Base-by-base conservation (phyloP, 2,888 invertebrate genomes). In the Exocentrus adspersus region DNA sequence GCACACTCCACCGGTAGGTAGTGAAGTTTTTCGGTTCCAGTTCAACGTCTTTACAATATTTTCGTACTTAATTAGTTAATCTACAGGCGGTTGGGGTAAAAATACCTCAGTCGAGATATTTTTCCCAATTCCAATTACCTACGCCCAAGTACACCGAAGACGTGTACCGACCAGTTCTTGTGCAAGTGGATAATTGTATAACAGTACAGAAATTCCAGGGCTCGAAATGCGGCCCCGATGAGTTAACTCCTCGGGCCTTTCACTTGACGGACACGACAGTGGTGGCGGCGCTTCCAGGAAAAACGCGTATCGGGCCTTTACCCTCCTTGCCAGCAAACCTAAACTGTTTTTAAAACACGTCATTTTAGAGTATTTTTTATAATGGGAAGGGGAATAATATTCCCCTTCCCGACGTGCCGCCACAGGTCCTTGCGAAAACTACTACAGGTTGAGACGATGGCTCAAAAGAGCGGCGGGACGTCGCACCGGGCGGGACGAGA, bases 401-500 rank as follows among this genome's bases (percentile, higher is more conserved):
- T 24, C 7, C 7, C 7, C 24, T 24, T 24, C 41, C n/a, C n/a
- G 2, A 16, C 43, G 16, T 6, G 43, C 16, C 43, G 43, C 43
- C 7, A 16, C 5, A 9, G 12, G 7, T 43, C 54, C 24, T 24
- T 43, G 43, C 43, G 24, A 43, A 54, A 54, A 54, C 43, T 54
- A 54, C 43, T 54, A 54, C 54, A 43, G 53, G 57, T 46, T 46
- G 21, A 30, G 48, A 41, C 19, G 12, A 28, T 19, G 21, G 41
- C 45, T 46, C 32, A 12, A 46, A 45, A 46, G 57, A 21, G 30
- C 45, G 57, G 45, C 57, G 57, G 20, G 58, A 48, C 57, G 56
- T 37, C 58, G 53, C 50, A 48, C 61, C n/a, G n/a, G n/a, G n/a
- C n/a, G n/a, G n/a, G n/a, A n/a, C n/a, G n/a, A n/a, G n/a, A n/a